Evolutionary conservation across 2,797 vertebrate genomes (phyloP).

Genomic region (Hippopotamyrus pictus): DNA sequence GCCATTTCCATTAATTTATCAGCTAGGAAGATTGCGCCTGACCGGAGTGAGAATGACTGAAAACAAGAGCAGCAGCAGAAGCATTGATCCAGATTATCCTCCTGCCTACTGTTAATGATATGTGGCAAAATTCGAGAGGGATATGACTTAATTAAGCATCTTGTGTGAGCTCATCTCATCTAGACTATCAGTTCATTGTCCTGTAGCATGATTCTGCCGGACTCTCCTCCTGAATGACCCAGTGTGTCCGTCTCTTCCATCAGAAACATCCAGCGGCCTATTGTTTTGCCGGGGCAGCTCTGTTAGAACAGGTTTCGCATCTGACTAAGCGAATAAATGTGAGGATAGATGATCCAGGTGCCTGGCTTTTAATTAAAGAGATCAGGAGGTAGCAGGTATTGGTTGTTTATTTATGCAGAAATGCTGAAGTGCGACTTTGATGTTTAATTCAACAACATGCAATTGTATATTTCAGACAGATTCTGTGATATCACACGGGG

Average conservation of each 20-base stretch:
- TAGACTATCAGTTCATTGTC: background rate
- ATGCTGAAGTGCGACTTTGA: slow-evolving; percentile 40
- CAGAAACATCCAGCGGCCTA: background rate
- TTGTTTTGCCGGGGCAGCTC: slow-evolving; percentile 47
- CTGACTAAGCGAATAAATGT: slow-evolving; percentile 60
- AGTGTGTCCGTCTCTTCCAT: background rate
- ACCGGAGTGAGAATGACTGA: background rate
- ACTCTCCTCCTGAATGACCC: background rate
- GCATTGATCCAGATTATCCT: background rate
- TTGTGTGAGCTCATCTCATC: background rate
- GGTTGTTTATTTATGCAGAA: slow-evolving; percentile 38
- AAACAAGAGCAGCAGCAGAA: background rate
- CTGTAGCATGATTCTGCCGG: background rate
- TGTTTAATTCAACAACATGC: slow-evolving; percentile 56
- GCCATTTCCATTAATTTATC: background rate
- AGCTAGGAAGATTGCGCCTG: background rate
- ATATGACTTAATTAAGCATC: background rate
- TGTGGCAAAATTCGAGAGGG: background rate
- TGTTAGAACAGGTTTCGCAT: slow-evolving; percentile 43
- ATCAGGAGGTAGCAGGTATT: slow-evolving; percentile 38
- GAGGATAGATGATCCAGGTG: slow-evolving; percentile 55
- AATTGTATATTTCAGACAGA: slow-evolving; percentile 44
- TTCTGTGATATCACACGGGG: slow-evolving; percentile 35
- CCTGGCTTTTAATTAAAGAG: slow-evolving; percentile 50
- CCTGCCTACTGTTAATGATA: background rate